These are phyloP conservation scores for Meteorus colon DNA, from an alignment of 2,888 invertebrate genomes.

Conservation along the genomic window DNA sequence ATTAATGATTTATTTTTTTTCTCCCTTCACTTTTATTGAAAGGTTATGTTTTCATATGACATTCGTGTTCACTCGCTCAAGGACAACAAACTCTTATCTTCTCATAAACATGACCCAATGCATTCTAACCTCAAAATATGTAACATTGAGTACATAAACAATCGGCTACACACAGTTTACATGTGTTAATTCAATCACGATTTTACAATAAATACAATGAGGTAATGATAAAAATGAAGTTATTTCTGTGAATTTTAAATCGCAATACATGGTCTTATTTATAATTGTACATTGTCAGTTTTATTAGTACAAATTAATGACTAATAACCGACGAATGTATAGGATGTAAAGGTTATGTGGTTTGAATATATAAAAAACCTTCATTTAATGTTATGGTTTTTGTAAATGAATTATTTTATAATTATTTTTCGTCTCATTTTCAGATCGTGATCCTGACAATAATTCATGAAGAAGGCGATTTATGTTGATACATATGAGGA, in stretches of 20 bases:
- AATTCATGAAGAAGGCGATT: conserved; percentile 16
- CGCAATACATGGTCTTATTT: neutral
- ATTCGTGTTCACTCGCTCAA: conserved; percentile 25
- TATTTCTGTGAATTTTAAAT: neutral
- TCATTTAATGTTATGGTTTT: neutral
- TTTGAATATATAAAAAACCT: neutral
- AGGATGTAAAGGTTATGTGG: conserved; percentile 40
- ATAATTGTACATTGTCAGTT: conserved; percentile 5
- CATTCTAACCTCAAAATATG: conserved; percentile 37
- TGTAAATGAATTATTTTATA: conserved; percentile 11
- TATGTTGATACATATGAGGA: too few relatives aligned
- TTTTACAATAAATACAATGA: conserved; percentile 29
- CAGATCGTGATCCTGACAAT: conserved; percentile 1
- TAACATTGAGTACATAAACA: neutral
- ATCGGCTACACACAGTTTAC: neutral
- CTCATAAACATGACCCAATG: conserved; percentile 16
- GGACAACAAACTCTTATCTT: conserved; percentile 25
- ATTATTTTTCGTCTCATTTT: neutral
- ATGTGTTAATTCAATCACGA: neutral
- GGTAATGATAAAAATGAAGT: conserved; percentile 8
- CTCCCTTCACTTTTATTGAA: conserved; percentile 20
- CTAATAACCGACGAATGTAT: conserved; percentile 23
- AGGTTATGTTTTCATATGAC: conserved; percentile 42
- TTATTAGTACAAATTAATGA: neutral
- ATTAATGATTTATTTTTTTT: neutral